A percentile compares a stretch with the other conserved stretches of the same genome.
Evolutionary conservation across 2,113 vertebrate genomes (phyloP).

Genomic region (Hoplias malabaricus): DNA sequence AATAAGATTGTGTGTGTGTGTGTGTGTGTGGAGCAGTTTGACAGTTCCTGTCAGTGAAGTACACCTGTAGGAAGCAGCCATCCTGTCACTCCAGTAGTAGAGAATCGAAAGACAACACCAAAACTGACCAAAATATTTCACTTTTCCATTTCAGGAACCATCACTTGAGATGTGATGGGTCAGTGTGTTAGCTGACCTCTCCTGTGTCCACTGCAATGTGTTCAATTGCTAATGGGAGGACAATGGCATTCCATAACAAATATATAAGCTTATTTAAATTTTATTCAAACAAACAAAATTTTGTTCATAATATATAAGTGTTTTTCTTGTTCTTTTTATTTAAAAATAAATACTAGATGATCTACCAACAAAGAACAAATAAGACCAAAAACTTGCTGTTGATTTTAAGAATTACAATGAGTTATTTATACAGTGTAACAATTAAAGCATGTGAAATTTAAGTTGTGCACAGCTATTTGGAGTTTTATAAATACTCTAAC

Average conservation of each 20-base stretch:
- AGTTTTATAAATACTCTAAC: too few species aligned
- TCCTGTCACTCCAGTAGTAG: background rate
- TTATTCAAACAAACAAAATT: too few species aligned
- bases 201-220: background rate
- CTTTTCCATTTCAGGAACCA: background rate
- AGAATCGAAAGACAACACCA: background rate
- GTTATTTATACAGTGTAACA: too few species aligned
- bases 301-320: too few species aligned
- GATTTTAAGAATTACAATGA: too few species aligned
- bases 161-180: background rate
- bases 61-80: constrained; percentile 22
- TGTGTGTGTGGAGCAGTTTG: background rate
- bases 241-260: background rate
- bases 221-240: background rate
- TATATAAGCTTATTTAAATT: too few species aligned
- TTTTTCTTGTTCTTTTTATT: too few species aligned
- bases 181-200: background rate
- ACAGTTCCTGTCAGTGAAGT: constrained; percentile 27
- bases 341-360: too few species aligned
- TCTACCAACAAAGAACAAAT: too few species aligned
- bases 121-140: background rate
- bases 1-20: background rate
- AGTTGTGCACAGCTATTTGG: too few species aligned
- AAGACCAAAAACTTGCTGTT: too few species aligned
- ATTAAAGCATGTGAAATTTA: too few species aligned